phyloP scores from a whole-genome alignment of 2,888 invertebrate species.

The Achlya flavicornis region DNA sequence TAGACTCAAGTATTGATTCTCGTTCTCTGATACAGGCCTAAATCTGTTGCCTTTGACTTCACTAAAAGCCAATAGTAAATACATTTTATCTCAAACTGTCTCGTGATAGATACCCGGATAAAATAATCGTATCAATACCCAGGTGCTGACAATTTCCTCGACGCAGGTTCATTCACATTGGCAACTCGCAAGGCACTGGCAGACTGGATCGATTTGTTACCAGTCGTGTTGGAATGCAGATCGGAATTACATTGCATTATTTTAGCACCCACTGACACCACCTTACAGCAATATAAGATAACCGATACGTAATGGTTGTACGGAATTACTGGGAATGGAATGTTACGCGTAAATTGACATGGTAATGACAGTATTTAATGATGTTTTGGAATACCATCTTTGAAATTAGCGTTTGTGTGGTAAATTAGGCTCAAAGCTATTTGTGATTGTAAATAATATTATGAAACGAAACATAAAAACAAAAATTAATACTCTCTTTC shows the following conservation, averaged over 20 bases:
- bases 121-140: background rate
- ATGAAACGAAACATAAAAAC: no score
- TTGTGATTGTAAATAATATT: no score
- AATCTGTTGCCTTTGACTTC: no score
- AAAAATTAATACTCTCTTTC: no score
- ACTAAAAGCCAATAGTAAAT: no score
- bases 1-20: no score
- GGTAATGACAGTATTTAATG: constrained; percentile 6
- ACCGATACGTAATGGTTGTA: constrained; percentile 18
- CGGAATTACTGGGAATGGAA: constrained; percentile 23
- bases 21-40: no score
- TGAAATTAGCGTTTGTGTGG: no score
- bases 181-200: constrained; percentile 17
- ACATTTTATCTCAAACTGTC: no score
- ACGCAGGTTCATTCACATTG: constrained; percentile 33
- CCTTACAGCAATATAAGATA: background rate
- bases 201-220: constrained; percentile 39
- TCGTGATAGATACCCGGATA: no score
- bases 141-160: background rate
- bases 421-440: no score
- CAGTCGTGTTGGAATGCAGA: constrained; percentile 40
- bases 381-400: background rate
- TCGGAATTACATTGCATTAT: constrained; percentile 32
- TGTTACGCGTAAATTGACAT: constrained; percentile 29
- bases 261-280: background rate